A percentile compares a stretch with the other conserved stretches of the same genome.
These are phyloP conservation scores for Poicephalus meyeri DNA, from an alignment of 2,113 vertebrate species.

Conservation along the genomic window DNA sequence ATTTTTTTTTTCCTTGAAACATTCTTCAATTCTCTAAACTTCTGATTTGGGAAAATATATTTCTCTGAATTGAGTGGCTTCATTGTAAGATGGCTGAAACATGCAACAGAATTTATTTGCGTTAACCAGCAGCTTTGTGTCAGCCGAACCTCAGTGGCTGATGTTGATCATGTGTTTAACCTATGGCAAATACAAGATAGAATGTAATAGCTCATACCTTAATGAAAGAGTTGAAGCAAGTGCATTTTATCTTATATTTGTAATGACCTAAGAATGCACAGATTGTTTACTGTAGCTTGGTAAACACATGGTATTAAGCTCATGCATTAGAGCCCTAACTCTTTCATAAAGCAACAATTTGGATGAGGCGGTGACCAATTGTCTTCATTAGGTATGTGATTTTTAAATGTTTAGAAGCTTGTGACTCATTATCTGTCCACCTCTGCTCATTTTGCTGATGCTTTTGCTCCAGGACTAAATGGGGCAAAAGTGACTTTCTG, in stretches of 20 bases:
- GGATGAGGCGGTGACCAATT: slow-evolving; percentile 29
- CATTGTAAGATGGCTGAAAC: background rate
- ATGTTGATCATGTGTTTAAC: slow-evolving; percentile 15
- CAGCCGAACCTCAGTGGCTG: background rate
- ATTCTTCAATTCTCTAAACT: background rate
- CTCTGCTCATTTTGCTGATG: background rate
- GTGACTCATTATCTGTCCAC: background rate
- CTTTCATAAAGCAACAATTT: slow-evolving; percentile 52
- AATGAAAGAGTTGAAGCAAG: slow-evolving; percentile 54
- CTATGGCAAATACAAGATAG: slow-evolving; percentile 31
- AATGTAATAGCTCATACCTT: slow-evolving; percentile 49
- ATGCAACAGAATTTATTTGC: slow-evolving; percentile 7
- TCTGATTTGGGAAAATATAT: background rate
- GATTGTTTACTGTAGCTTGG: slow-evolving; percentile 34
- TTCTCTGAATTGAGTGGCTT: background rate
- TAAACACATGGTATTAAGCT: slow-evolving; percentile 44
- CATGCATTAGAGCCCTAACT: background rate
- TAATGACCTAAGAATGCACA: slow-evolving; percentile 52
- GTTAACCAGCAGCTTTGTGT: slow-evolving; percentile 31
- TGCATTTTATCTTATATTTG: slow-evolving; percentile 53
- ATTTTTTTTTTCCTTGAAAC: background rate
- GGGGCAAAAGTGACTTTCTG: background rate
- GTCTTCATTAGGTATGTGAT: slow-evolving; percentile 29
- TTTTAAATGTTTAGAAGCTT: slow-evolving; percentile 6
- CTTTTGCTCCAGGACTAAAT: slow-evolving; percentile 21